phyloP scores from a whole-genome alignment of 2,888 invertebrate species.

The Brachyptera putata region DNA sequence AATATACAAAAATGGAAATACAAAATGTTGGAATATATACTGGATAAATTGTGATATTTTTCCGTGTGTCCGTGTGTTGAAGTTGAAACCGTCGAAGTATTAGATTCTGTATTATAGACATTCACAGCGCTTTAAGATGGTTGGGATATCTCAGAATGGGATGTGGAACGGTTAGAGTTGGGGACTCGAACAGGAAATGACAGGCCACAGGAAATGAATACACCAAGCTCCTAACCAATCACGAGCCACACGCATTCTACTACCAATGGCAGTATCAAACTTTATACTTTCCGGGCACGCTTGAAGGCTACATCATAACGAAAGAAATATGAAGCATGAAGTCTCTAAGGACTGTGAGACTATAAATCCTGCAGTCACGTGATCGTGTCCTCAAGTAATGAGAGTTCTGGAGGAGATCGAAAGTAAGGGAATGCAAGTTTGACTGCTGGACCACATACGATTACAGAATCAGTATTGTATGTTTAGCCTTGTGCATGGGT shows the following conservation, averaged over 20 bases:
- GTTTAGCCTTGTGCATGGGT: no score
- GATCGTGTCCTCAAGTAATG: background rate
- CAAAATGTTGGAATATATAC: background rate
- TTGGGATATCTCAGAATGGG: background rate
- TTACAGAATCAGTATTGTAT: no score
- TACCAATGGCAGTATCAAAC: slow-evolving; percentile 19
- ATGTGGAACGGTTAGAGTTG: background rate
- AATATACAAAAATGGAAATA: background rate
- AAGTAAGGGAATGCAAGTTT: no score
- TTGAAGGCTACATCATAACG: slow-evolving; percentile 23
- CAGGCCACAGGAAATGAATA: slow-evolving; percentile 29
- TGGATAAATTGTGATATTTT: background rate
- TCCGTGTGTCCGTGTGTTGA: background rate
- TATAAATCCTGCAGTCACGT: slow-evolving; percentile 18
- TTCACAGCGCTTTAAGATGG: background rate
- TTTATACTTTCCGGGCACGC: slow-evolving; percentile 26
- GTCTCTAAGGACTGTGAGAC: background rate
- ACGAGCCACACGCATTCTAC: slow-evolving; percentile 10
- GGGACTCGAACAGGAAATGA: slow-evolving; percentile 24
- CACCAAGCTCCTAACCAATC: slow-evolving; percentile 26
- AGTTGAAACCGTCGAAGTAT: no score
- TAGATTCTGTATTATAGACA: no score
- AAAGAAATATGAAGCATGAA: slow-evolving; percentile 25
- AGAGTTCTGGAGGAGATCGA: no score
- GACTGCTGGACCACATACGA: no score